A percentile compares a stretch with the other conserved stretches of the same genome.
Evolutionary conservation across 2,797 vertebrate species (phyloP).

Genomic region (Etheostoma nigrum): DNA sequence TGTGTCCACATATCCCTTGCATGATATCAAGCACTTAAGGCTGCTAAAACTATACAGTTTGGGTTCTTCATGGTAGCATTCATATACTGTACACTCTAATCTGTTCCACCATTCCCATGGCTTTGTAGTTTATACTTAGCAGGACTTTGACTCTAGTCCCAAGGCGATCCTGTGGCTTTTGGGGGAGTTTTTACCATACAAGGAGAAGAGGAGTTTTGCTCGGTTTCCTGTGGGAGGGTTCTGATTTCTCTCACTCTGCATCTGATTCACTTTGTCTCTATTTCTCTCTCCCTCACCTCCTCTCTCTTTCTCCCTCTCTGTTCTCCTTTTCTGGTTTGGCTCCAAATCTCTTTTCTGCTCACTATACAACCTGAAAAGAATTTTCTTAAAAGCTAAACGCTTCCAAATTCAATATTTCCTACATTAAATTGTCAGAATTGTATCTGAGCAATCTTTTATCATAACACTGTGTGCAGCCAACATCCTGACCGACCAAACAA

Average conservation of each 20-base stretch:
- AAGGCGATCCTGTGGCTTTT: constrained; percentile 80
- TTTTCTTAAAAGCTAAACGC: not conserved
- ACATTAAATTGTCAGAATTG: not conserved
- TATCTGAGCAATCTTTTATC: constrained; percentile 11
- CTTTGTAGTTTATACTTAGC: constrained; percentile 82
- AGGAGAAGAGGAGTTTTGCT: constrained; percentile 83
- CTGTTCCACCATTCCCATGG: constrained; percentile 64
- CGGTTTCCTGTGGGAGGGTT: constrained; percentile 87
- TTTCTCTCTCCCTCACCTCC: constrained; percentile 35
- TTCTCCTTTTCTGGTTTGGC: constrained; percentile 7
- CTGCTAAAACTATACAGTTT: constrained; percentile 34
- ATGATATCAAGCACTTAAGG: constrained; percentile 34
- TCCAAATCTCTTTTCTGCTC: constrained; percentile 1
- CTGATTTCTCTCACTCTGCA: constrained; percentile 74
- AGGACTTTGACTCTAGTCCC: constrained; percentile 80
- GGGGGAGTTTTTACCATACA: constrained; percentile 87
- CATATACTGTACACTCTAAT: constrained; percentile 49
- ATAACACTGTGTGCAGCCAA: constrained; percentile 33
- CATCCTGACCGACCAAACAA: constrained; percentile 61
- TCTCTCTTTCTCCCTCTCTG: constrained; percentile 15
- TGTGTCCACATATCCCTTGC: not conserved
- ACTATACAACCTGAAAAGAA: not conserved
- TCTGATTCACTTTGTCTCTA: constrained; percentile 65
- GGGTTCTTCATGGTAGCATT: constrained; percentile 38
- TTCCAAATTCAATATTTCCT: constrained; percentile 21